Evolutionary conservation across 1,140 invertebrate genomes (phyloP).

Genomic region (Heliconius eleuchia): DNA sequence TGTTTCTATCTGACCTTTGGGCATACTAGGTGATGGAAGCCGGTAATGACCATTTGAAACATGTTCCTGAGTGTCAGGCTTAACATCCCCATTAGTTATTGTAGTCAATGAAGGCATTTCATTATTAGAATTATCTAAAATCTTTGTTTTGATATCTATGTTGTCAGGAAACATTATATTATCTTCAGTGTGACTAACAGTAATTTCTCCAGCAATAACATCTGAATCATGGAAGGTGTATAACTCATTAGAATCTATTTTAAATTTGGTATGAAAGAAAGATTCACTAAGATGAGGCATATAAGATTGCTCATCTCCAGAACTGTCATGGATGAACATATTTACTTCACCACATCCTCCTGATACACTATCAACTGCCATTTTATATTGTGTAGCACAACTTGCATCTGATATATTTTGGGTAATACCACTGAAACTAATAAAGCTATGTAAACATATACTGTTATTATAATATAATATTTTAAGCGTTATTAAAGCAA

Average conservation of each 20-base stretch:
- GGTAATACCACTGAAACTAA: slow-evolving; percentile 79
- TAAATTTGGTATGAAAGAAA: slow-evolving; percentile 75
- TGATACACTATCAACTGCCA: slow-evolving; percentile 72
- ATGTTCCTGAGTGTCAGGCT: slow-evolving; percentile 52
- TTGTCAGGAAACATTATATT: slow-evolving; percentile 65
- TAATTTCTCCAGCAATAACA: slow-evolving; percentile 74
- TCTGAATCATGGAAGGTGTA: slow-evolving; percentile 79
- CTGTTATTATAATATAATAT: background rate
- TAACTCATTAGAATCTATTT: slow-evolving; percentile 76
- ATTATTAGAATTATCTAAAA: slow-evolving; percentile 63
- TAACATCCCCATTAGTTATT: slow-evolving; percentile 63
- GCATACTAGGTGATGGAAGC: slow-evolving; percentile 38
- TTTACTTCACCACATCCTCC: slow-evolving; percentile 69
- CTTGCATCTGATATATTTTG: slow-evolving; percentile 78
- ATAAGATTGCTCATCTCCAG: slow-evolving; percentile 69
- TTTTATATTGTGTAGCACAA: slow-evolving; percentile 75
- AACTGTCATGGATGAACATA: slow-evolving; percentile 70
- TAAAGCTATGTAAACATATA: slow-evolving; percentile 17
- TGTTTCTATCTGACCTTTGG: slow-evolving; percentile 46
- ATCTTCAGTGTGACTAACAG: slow-evolving; percentile 74
- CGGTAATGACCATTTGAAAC: slow-evolving; percentile 66
- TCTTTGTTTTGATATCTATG: slow-evolving; percentile 59
- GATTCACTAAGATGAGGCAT: slow-evolving; percentile 74
- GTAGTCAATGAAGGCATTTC: slow-evolving; percentile 55
- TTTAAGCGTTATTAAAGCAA: background rate